Evolutionary conservation across 1,140 invertebrate genomes (phyloP).

Genomic region (Aphelinus certus): DNA sequence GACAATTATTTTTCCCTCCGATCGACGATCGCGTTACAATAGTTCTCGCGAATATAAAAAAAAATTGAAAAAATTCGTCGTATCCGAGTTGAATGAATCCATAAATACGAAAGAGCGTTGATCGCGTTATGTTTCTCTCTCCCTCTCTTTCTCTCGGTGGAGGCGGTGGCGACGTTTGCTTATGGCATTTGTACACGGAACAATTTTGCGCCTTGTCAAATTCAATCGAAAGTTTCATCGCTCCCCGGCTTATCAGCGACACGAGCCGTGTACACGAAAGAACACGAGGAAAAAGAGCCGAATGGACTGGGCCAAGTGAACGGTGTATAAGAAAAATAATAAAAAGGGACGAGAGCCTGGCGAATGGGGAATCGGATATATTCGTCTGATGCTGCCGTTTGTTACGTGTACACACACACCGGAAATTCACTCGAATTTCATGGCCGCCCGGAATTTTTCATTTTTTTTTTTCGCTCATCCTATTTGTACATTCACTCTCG

Average conservation of each 20-base stretch:
- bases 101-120: conserved; percentile 26
- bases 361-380: too few relatives aligned
- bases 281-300: neutral
- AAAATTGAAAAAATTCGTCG: too few relatives aligned
- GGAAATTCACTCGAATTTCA: too few relatives aligned
- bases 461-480: too few relatives aligned
- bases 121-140: neutral
- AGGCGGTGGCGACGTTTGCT: conserved; percentile 12
- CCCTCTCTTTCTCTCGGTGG: too few relatives aligned
- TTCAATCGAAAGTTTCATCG: conserved; percentile 40
- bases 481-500: too few relatives aligned
- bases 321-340: neutral
- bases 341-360: neutral
- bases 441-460: too few relatives aligned
- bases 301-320: neutral
- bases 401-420: too few relatives aligned
- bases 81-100: conserved; percentile 17
- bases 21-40: too few relatives aligned
- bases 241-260: conserved; percentile 31
- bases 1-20: too few relatives aligned
- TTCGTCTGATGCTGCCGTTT: too few relatives aligned
- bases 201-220: conserved; percentile 38
- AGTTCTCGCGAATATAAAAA: too few relatives aligned
- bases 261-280: conserved; percentile 1
- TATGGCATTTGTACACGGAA: conserved; percentile 34